These are phyloP conservation scores for Drosophila greeni DNA, from an alignment of 2,888 invertebrate species.

Conservation along the genomic window DNA sequence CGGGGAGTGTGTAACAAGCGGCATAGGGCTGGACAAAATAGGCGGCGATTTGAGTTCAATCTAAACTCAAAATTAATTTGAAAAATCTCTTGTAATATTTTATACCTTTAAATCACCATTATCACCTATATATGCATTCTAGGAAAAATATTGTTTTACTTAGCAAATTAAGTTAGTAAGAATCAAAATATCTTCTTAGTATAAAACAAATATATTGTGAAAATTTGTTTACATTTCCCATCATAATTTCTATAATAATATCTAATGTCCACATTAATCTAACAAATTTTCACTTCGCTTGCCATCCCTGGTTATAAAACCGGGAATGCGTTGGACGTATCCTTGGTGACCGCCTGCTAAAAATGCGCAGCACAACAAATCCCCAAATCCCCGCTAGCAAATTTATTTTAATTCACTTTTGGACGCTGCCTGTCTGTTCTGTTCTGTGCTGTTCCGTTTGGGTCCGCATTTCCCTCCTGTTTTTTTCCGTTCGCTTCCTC, in stretches of 20 bases:
- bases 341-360: conserved; percentile 57
- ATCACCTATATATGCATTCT: neutral
- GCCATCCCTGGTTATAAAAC: conserved; percentile 52
- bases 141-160: neutral
- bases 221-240: no score
- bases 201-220: neutral
- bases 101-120: no score
- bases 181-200: neutral
- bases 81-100: no score
- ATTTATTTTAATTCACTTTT: conserved; percentile 74
- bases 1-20: neutral
- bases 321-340: conserved; percentile 45
- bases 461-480: conserved; percentile 8
- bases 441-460: conserved; percentile 25
- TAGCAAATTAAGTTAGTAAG: neutral
- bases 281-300: neutral
- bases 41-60: neutral
- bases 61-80: neutral
- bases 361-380: conserved; percentile 72
- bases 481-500: neutral
- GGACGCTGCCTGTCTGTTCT: conserved; percentile 53
- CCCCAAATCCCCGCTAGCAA: conserved; percentile 73
- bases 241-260: neutral
- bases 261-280: neutral
- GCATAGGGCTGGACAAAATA: conserved; percentile 23